Percentiles rank a stretch among this genome's conserved stretches.
Evolutionary conservation across 2,113 vertebrate species (phyloP).

Genomic region (Cricetomys ansorgei): DNA sequence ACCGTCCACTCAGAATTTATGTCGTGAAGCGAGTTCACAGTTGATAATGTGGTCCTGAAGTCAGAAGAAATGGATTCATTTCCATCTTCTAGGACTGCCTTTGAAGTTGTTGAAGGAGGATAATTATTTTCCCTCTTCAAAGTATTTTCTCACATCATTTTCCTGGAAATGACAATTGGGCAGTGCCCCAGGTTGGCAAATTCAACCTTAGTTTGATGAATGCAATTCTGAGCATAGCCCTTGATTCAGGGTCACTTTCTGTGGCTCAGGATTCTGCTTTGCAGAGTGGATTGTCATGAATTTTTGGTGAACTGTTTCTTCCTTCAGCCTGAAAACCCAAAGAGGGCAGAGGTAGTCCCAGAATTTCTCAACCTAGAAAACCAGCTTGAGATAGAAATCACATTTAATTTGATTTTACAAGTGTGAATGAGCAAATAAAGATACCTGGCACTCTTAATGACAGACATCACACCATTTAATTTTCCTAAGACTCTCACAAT

Average conservation of each 20-base stretch:
- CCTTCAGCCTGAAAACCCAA: conserved; percentile 78
- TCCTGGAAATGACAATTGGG: conserved; percentile 78
- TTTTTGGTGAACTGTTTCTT: conserved; percentile 70
- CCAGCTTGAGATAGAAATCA: conserved; percentile 30
- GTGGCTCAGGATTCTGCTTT: conserved; percentile 74
- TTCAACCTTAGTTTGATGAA: conserved; percentile 68
- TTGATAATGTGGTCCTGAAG: conserved; percentile 79
- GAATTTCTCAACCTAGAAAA: conserved; percentile 74
- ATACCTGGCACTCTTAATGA: conserved; percentile 26
- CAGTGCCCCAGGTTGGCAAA: conserved; percentile 75
- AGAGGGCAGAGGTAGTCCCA: conserved; percentile 53
- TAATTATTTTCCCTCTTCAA: conserved; percentile 79
- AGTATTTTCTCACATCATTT: conserved; percentile 83
- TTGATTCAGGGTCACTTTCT: conserved; percentile 71
- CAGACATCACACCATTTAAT: background rate
- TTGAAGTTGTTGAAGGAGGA: conserved; percentile 79
- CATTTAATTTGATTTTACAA: conserved; percentile 59
- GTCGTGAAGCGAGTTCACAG: conserved; percentile 76
- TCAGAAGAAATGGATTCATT: conserved; percentile 83
- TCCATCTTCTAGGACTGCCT: conserved; percentile 79
- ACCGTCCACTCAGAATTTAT: conserved; percentile 75
- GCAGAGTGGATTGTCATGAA: conserved; percentile 67
- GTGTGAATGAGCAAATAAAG: conserved; percentile 62
- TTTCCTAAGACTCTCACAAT: background rate
- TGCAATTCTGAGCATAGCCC: conserved; percentile 77